These are phyloP conservation scores for Pantherophis alleghaniensis DNA, from an alignment of 2,797 vertebrate species.

Conservation along the genomic window DNA sequence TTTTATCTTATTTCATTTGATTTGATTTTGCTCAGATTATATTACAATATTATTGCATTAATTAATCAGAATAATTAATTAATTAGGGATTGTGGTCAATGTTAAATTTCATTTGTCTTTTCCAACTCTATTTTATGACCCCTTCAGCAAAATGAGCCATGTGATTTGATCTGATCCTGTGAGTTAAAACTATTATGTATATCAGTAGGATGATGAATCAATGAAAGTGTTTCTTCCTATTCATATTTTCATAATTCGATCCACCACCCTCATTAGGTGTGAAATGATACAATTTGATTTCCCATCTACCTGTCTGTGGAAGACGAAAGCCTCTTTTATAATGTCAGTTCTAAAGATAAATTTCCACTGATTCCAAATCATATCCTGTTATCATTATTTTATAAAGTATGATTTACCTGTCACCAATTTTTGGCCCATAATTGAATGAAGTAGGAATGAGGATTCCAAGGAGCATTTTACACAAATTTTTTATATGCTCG, in stretches of 20 bases:
- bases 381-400: not conserved
- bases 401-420: not conserved
- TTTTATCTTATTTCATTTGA: not conserved
- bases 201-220: not conserved
- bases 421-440: not conserved
- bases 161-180: constrained; percentile 1
- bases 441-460: not conserved
- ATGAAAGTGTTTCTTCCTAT: not conserved
- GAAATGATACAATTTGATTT: not conserved
- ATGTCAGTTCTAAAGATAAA: not conserved
- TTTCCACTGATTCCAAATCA: not conserved
- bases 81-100: constrained; percentile 6
- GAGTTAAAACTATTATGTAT: not conserved
- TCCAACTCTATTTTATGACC: not conserved
- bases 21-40: not conserved
- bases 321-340: not conserved
- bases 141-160: not conserved
- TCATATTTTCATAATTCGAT: constrained; percentile 2
- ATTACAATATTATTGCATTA: constrained; percentile 6
- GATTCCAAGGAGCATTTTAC: not conserved
- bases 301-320: not conserved
- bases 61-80: not conserved
- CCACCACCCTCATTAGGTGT: not conserved
- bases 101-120: constrained; percentile 35
- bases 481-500: not conserved